Base-by-base conservation (phyloP, 2,888 invertebrate genomes). In the Hofmannophila pseudospretella region DNA sequence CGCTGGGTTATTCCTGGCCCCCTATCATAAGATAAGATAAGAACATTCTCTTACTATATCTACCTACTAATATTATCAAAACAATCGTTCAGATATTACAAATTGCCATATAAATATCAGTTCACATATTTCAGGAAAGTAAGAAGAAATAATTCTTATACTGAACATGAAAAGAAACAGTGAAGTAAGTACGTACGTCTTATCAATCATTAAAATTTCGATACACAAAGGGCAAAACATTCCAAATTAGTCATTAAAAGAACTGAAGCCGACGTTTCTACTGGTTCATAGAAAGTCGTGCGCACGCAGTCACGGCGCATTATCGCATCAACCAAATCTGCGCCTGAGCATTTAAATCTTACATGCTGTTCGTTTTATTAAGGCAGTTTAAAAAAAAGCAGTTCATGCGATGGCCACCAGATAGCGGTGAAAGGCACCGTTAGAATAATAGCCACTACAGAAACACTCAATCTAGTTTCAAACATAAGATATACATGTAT, bases 341-440 rank as follows among this genome's bases (percentile, higher is more conserved):
- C 58, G 61, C 58, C 66, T 66, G 65, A 67, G 71, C 82, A 82
- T 84, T 82, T 81, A 78, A 78, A 79, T 80, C 77, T 81, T 78
- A 80, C 73, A 78, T 80, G 78, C 72, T 74, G 69, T 67, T 72
- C 79, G 71, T 71, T 82, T 82, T 84, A 81, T 81, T 81, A 79
- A 79, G 71, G 75, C 71, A 72, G 67, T 76, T 75, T 64, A 57
- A 71, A 77, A n/a, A 73, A 77, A 80, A 77, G 71, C 79, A 74
- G 79, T 77, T 71, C 78, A 72, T 68, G 68, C 61, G 85, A 85
- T 84, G 82, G 80, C 74, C 81, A 81, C 70, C 52, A 76, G 86
- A 86, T 85, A 84, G 76, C 77, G 84, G 84, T 85, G 85, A 86
- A 85, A 85, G 84, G 81, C 56, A 75, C 84, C 82, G 84, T 84